Conservation (phyloP, 1,140 invertebrate genomes). For the Monomorium pharaonis region DNA sequence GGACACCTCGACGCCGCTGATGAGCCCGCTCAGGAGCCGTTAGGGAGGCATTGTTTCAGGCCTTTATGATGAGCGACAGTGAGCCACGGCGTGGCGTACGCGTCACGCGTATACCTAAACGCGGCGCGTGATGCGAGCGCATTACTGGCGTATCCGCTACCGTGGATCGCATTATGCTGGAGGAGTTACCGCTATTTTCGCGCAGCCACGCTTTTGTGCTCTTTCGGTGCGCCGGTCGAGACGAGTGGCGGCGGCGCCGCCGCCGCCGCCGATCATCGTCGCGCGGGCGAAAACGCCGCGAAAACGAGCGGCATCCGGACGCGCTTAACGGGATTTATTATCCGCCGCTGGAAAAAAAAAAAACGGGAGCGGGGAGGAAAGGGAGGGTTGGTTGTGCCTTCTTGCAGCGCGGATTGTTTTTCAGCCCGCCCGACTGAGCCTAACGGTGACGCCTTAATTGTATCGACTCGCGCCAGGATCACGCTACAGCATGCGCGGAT, state of each 20-base stretch:
- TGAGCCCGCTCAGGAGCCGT: conserved; percentile 42
- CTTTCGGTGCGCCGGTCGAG: conserved; percentile 49
- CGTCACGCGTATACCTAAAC: conserved; percentile 56
- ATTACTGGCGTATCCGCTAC: conserved; percentile 65
- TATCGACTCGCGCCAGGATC: conserved; percentile 26
- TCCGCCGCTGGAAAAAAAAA: conserved; percentile 30
- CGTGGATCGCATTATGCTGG: conserved; percentile 60
- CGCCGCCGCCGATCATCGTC: conserved; percentile 46
- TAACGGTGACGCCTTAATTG: conserved; percentile 53
- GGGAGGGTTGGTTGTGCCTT: conserved; percentile 23
- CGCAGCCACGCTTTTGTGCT: conserved; percentile 61
- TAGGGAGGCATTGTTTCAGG: conserved; percentile 56
- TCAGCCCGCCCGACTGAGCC: background rate
- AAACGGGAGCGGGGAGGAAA: too few species aligned
- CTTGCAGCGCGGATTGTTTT: conserved; percentile 46
- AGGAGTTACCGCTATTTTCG: conserved; percentile 67
- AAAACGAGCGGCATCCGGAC: conserved; percentile 56
- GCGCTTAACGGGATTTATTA: conserved; percentile 58
- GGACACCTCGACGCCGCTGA: conserved; percentile 32
- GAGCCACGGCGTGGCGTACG: conserved; percentile 16
- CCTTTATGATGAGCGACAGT: conserved; percentile 60
- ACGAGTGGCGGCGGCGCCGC: too few species aligned
- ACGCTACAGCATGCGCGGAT: background rate
- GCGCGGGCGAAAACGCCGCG: conserved; percentile 55
- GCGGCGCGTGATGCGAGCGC: conserved; percentile 47